Evolutionary conservation across 2,888 invertebrate species (phyloP), one percentile per base, ranked within the genome.

Genomic region (Romanomermis culicivorax): DNA sequence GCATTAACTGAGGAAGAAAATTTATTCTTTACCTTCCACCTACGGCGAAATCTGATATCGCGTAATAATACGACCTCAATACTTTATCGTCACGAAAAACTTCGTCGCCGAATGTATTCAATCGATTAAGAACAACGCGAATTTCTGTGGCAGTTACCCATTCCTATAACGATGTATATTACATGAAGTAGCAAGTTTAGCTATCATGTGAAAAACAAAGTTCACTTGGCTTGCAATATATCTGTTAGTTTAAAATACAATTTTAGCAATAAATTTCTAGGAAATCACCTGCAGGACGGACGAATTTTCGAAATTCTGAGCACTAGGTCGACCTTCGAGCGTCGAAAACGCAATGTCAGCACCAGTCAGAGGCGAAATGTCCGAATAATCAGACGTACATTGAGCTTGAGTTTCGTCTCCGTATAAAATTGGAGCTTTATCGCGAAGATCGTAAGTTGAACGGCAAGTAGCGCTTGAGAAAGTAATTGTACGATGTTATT

Each of bases 51-150:
- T 79, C 78, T 17, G 76, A 74, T 57, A 79, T 76, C 62, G 93
- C 95, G 73, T 93, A 97, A 77, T 88, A 97, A 69, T 99, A 97
- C 1, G 91, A 89, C 67, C 82, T 81, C 52, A 91, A 73, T 25
- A 95, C 93, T 67, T 85, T 83, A 25, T 25, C 26, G n/a, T 89
- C 89, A 0, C 83, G 83, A 67, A 91, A 93, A 53, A 93, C 80
- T 73, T 97, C 95, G 70, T 97, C 97, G 62, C 97, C 93, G 69
- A 95, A 97, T 0, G 95, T 97, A 72, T 97, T 97, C 62, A 93
- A 76, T 20, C 91, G 80, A 65, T 87, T 83, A 57, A 97, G 73
- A 0, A 83, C 81, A 60, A 99, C 87, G 53, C 80, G 79, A 58
- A 99, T 79, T 62, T 88, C 89, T 0, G 87, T 87, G 0, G 95